Evolutionary conservation across 2,797 vertebrate genomes (phyloP), one percentile per base, ranked within the genome.

Genomic region (Pelobates cultripes): DNA sequence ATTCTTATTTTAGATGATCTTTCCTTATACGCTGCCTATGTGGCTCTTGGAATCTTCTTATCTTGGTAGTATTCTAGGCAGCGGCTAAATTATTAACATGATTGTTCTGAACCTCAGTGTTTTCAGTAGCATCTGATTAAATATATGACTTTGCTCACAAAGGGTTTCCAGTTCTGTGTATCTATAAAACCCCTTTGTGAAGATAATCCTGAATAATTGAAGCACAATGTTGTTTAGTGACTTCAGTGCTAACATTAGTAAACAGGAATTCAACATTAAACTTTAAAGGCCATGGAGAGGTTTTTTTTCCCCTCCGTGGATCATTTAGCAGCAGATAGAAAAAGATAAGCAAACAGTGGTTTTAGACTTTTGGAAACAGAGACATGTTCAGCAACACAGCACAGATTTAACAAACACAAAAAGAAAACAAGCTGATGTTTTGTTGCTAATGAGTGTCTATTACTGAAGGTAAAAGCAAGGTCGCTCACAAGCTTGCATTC

Each of bases 231-330:
- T 47, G 82, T 84, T 84, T 84, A 79, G 77, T 79, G 77, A 72
- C 47, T 84, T 80, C 28, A 72, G 72, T 47, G 64, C 60, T 41
- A 79, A 84, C 82, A 79, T 84, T 68, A 71, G 73, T 84, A 84
- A 84, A 84, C 73, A 79, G 73, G 60, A 72, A 76, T 76, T 84
- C 77, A 67, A 80, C 82, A 84, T 84, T 84, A 84, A 84, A 84
- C 67, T 84, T 84, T 84, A 84, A 84, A 84, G 82, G 67, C 55
- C 68, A 76, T 75, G 14, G 45, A 75, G 73, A 10, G 5, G 47
- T 51, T 51, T 51, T 51, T 10, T 47, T 55, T 79, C 2, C 64
- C 72, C 77, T 76, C 73, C 67, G 72, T 41, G 82, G 76, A 68
- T 84, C 82, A 64, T 84, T 84, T 84, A 84, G 61, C 77, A 47